Base-by-base conservation (phyloP, 2,113 vertebrate species). In the Tetrao urogallus region DNA sequence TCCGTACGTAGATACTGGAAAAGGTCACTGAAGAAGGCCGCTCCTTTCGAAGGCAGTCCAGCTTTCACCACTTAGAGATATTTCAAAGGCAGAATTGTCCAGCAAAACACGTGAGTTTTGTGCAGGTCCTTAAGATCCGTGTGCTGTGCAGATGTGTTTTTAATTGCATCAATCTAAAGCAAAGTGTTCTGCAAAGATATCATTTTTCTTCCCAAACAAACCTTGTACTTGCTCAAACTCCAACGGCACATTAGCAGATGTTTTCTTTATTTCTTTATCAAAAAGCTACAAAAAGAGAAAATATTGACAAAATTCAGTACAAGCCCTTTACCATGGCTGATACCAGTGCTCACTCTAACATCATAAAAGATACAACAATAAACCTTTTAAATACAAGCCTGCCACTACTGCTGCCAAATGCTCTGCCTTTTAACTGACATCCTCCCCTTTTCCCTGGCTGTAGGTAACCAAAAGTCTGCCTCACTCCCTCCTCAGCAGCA, bases 261-360 rank as follows among this genome's bases (percentile, higher is more conserved):
- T 97, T 22, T 96, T 98, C 96, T 98, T 98, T 91, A 99, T 91
- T 86, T 99, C 98, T 85, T 71, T 97, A 79, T 99, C 98, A 93
- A 99, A 99, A 74, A 99, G 95, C 99, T 99, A 94, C 14, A 80
- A 90, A 79, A n/a, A 13, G 2, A 87, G 42, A 57, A 48, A 50
- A 66, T 56, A 79, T 20, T 70, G 63, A 74, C 50, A 94, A 69
- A 93, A 78, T 3, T 78, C 57, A 75, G 43, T 7, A 67, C 30
- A 80, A 86, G 45, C 15, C 43, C 30, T 84, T 86, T 77, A 75
- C 8, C n/a, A 27, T 24, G 28, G 38, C 60, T 67, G 9, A 8
- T 17, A 67, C 7, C 42, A 56, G 32, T 60, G 56, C 28, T 84
- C 38, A 21, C 7, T 60, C 50, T 45, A 32, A 87, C 15, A 8